phyloP scores from a whole-genome alignment of 2,797 vertebrate genomes.

The Hippoglossus hippoglossus region DNA sequence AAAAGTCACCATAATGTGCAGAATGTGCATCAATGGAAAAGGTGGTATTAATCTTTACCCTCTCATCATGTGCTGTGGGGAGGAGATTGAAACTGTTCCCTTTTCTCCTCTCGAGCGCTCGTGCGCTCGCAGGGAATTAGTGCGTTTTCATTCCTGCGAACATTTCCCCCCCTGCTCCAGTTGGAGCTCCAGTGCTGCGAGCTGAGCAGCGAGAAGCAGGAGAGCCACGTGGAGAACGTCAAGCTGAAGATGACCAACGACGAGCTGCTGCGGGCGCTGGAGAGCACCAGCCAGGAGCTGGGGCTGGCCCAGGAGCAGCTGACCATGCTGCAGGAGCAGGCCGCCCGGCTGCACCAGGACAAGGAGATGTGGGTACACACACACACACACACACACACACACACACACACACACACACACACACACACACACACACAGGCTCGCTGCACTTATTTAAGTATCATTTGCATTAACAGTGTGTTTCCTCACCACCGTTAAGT shows the following conservation, averaged over 20 bases:
- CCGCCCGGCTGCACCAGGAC: slow-evolving; percentile 86
- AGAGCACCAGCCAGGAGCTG: slow-evolving; percentile 87
- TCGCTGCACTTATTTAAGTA: neutral
- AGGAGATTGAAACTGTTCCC: slow-evolving; percentile 12
- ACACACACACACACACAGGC: neutral
- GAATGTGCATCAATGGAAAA: neutral
- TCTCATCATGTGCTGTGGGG: slow-evolving; percentile 2
- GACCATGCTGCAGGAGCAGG: slow-evolving; percentile 87
- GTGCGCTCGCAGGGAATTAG: neutral
- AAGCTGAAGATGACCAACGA: slow-evolving; percentile 91
- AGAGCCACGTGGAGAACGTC: slow-evolving; percentile 90
- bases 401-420: too few relatives aligned
- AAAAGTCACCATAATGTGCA: neutral
- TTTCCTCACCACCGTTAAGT: neutral
- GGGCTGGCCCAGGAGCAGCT: slow-evolving; percentile 88
- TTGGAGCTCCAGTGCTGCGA: slow-evolving; percentile 88
- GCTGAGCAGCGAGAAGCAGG: slow-evolving; percentile 88
- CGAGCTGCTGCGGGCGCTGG: slow-evolving; percentile 88
- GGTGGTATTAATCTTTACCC: slow-evolving; percentile 11
- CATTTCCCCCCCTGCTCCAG: slow-evolving; percentile 65
- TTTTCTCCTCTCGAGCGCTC: slow-evolving; percentile 9
- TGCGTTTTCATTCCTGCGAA: slow-evolving; percentile 8
- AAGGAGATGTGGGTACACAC: slow-evolving; percentile 89
- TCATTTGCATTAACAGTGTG: neutral
- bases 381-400: too few relatives aligned